A percentile compares a stretch with the other conserved stretches of the same genome.
Conservation (phyloP, 1,140 invertebrate species). For the Aphaenogaster floridana region DNA sequence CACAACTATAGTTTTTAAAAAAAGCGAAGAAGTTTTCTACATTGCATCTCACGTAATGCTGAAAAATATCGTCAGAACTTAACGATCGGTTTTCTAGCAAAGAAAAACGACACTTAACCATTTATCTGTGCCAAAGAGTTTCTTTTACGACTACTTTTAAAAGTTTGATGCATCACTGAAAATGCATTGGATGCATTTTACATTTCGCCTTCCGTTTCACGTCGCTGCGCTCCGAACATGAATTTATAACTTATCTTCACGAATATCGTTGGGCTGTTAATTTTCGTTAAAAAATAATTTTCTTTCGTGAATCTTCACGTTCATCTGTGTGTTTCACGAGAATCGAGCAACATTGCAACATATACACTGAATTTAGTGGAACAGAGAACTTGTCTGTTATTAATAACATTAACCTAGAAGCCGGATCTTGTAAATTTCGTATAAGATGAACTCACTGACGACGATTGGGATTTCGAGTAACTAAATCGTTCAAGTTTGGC, state of each 20-base stretch:
- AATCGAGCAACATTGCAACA: background rate
- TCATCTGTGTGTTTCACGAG: background rate
- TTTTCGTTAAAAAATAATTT: background rate
- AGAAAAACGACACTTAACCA: constrained; percentile 18
- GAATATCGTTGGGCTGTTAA: background rate
- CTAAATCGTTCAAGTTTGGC: constrained; percentile 18
- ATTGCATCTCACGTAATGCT: background rate
- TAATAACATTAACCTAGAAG: background rate
- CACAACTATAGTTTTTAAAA: background rate
- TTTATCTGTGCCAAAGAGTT: constrained; percentile 20
- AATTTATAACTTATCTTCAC: background rate
- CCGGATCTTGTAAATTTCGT: background rate
- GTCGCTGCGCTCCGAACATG: background rate
- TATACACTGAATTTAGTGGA: background rate
- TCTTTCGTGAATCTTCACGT: background rate
- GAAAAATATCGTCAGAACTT: background rate
- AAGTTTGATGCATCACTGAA: constrained; percentile 11
- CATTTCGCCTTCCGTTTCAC: background rate
- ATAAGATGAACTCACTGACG: background rate
- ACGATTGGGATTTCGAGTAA: background rate
- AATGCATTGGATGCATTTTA: constrained; percentile 2
- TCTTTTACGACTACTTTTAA: background rate
- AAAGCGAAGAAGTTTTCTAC: background rate
- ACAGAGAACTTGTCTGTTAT: background rate
- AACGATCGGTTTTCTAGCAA: background rate